Percentiles rank a stretch among this genome's conserved stretches.
Evolutionary conservation across 2,113 vertebrate species (phyloP).

Genomic region (Pteronura brasiliensis): DNA sequence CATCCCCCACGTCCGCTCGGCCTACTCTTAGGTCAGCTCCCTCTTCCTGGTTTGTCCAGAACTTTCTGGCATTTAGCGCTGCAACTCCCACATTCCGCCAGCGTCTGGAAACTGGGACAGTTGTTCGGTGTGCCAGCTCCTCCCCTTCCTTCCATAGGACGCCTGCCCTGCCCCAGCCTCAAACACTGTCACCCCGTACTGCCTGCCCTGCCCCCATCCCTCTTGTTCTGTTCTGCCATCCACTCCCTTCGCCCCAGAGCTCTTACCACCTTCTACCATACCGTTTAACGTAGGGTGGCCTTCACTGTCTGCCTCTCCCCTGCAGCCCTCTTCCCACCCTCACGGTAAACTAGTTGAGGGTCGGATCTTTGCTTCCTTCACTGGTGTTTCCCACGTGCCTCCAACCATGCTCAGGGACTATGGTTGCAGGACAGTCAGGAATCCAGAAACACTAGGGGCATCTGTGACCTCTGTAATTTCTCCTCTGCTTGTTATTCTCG

Average conservation of each 20-base stretch:
- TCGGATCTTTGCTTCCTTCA: background rate
- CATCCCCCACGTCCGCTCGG: fast-evolving
- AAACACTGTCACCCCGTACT: fast-evolving
- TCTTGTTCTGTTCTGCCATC: background rate
- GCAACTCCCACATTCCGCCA: too few relatives aligned
- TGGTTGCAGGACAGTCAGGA: background rate
- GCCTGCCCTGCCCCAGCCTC: background rate
- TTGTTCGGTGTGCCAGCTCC: background rate
- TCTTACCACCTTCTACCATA: fast-evolving
- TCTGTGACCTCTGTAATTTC: background rate
- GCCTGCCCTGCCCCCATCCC: fast-evolving
- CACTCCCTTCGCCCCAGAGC: background rate
- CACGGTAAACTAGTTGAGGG: background rate
- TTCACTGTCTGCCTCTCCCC: background rate
- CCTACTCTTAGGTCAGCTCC: background rate
- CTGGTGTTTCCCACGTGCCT: background rate
- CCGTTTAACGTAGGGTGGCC: too few relatives aligned
- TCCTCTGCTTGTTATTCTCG: background rate
- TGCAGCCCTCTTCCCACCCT: background rate
- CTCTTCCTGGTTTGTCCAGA: background rate
- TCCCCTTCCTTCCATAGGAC: fast-evolving
- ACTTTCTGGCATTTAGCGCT: background rate
- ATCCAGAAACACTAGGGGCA: background rate
- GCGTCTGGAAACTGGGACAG: background rate
- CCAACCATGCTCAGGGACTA: background rate